phyloP scores from a whole-genome alignment of 2,797 vertebrate genomes.

The Tapera naevia region DNA sequence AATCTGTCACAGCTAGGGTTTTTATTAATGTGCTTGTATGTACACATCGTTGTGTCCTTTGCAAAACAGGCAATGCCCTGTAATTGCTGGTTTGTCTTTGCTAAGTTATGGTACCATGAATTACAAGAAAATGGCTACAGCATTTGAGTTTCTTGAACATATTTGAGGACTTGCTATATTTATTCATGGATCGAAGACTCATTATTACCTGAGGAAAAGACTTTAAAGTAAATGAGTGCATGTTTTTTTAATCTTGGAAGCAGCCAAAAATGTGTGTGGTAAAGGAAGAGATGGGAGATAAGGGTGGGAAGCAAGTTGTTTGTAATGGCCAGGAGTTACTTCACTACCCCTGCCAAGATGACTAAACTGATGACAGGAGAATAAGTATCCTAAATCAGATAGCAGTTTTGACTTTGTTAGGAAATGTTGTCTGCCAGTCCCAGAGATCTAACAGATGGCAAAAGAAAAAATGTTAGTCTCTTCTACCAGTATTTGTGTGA shows the following conservation, averaged over 20 bases:
- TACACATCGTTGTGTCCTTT: neutral
- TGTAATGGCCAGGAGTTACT: neutral
- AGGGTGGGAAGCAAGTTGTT: neutral
- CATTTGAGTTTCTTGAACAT: neutral
- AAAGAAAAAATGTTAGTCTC: neutral
- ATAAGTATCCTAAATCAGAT: neutral
- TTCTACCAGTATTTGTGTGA: neutral
- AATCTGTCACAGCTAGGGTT: neutral
- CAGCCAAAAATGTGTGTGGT: neutral
- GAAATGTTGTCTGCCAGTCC: neutral
- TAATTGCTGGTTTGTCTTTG: neutral
- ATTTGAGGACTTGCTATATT: neutral
- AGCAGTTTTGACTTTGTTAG: neutral
- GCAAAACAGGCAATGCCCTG: fast-evolving
- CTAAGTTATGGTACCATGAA: neutral
- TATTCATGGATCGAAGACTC: neutral
- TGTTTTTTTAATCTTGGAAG: neutral
- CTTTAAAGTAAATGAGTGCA: neutral
- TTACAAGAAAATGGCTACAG: neutral
- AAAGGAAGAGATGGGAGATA: neutral
- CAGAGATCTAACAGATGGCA: neutral
- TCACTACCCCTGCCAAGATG: neutral
- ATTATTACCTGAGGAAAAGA: neutral
- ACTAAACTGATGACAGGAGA: neutral
- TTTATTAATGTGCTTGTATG: neutral